These are phyloP conservation scores for Capitulum mitella DNA, from an alignment of 2,888 invertebrate species.

Conservation along the genomic window DNA sequence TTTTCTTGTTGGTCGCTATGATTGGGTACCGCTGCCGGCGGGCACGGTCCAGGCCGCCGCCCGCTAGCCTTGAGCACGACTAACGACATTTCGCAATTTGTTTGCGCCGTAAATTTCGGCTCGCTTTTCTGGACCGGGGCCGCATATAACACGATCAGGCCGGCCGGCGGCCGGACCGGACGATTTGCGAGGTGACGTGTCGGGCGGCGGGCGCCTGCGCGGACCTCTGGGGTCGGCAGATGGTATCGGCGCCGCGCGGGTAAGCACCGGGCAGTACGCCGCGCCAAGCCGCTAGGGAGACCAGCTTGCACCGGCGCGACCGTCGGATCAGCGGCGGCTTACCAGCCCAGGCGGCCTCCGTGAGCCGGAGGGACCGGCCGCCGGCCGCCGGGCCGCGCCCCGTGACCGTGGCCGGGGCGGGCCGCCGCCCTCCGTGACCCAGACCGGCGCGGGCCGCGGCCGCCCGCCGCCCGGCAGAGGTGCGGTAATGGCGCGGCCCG, in stretches of 20 bases:
- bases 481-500: too few species aligned
- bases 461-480: too few species aligned
- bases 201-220: not conserved
- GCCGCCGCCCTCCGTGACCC: not conserved
- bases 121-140: not conserved
- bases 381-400: not conserved
- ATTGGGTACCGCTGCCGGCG: not conserved
- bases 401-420: too few species aligned
- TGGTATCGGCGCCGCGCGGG: too few species aligned
- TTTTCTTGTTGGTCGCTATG: not conserved
- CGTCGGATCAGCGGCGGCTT: too few species aligned
- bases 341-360: too few species aligned
- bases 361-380: not conserved
- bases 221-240: too few species aligned
- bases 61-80: not conserved
- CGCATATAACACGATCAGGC: not conserved
- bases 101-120: slow-evolving; percentile 14
- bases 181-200: not conserved
- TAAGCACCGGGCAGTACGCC: too few species aligned
- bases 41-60: not conserved
- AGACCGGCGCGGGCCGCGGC: not conserved
- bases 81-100: slow-evolving; percentile 3
- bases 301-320: too few species aligned
- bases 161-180: not conserved
- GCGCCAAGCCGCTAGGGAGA: too few species aligned